Evolutionary conservation across 2,113 vertebrate species (phyloP), one percentile per base, ranked within the genome.

Genomic region (Trematomus loennbergii): DNA sequence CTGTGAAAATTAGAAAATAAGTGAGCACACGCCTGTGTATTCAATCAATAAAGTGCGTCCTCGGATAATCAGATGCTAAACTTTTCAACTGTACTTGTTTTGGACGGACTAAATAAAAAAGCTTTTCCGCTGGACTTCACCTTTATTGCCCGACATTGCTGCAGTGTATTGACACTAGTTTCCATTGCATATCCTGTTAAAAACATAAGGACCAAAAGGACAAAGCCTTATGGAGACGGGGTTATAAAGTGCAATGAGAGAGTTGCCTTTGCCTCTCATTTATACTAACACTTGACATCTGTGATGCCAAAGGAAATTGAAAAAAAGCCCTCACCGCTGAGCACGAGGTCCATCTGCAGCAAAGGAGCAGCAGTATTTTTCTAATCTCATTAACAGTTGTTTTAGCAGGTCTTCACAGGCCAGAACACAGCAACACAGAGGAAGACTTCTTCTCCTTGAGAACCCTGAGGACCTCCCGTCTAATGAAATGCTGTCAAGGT

Each of bases 401-500:
- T 75, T 84, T 82, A 89, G 66, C 75, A 67, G 73, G 71, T 87
- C 78, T 87, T 64, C 48, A 54, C 52, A 61, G 73, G 72, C 54
- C 61, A 60, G 65, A 70, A 36, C 59, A 54, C 61, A 72, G 73
- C 20, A 55, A 33, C 68, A 59, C 65, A 65, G 71, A 78, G 81
- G 82, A 89, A 87, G 74, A 89, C 79, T 80, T 76, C 70, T 79
- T 84, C 83, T 89, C 72, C 59, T 83, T 43, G 68, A 79, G 79
- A 88, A 77, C 92, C 90, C 88, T 15, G 60, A 84, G 84, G 92
- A 91, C 82, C 81, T 84, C 81, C 79, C 29, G 75, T 90, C 90
- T 91, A 91, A 93, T 92, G 85, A 91, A 94, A 94, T 86, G 79
- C 81, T 85, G 88, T 89, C 90, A 93, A 69, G 93, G 89, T 92